These are phyloP conservation scores for Chionodraco myersi DNA, from an alignment of 2,113 vertebrate species.

Conservation along the genomic window DNA sequence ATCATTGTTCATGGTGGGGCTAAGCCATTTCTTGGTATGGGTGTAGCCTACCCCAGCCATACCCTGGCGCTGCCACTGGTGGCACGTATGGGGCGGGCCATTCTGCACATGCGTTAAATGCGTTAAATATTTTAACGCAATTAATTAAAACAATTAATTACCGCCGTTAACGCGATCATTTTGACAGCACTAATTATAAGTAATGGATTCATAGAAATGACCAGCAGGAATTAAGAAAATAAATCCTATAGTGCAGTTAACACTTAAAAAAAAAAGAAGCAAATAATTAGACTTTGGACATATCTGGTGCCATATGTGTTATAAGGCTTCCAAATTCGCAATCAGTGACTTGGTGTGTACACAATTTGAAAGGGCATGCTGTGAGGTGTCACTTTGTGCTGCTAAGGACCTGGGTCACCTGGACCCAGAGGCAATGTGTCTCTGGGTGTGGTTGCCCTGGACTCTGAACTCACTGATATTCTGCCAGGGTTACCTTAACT, in stretches of 20 bases:
- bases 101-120: no score
- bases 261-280: background rate
- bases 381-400: conserved; percentile 33
- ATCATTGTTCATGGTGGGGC: no score
- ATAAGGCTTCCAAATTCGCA: background rate
- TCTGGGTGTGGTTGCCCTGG: background rate
- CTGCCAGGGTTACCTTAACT: background rate
- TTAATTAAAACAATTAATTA: no score
- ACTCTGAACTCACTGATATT: conserved; percentile 42
- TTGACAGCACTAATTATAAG: background rate
- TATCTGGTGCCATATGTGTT: conserved; percentile 3
- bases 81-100: no score
- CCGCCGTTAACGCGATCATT: no score
- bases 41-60: no score
- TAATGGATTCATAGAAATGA: background rate
- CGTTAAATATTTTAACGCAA: no score
- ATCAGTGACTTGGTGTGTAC: background rate
- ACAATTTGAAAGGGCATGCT: background rate
- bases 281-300: conserved; percentile 3
- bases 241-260: background rate
- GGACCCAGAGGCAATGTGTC: conserved; percentile 5
- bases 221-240: background rate
- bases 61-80: no score
- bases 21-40: no score
- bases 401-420: conserved; percentile 53